Conservation (phyloP, 2,797 vertebrate species). For the Pangasius larnaudii region DNA sequence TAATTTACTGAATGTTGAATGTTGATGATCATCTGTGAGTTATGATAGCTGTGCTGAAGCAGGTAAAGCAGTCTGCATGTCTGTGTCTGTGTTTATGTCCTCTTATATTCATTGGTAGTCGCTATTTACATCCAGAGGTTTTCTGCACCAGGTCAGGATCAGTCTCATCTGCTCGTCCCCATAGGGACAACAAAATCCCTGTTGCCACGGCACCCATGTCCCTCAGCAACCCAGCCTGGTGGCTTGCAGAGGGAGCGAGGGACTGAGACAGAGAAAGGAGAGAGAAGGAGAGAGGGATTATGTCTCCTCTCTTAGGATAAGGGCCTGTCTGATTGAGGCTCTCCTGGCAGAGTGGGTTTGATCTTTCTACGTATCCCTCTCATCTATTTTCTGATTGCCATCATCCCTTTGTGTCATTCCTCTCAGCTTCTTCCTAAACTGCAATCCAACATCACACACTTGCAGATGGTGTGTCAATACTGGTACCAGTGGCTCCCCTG, state of each 20-base stretch:
- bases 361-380: constrained; percentile 62
- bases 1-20: constrained; percentile 56
- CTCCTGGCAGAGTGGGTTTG: constrained; percentile 73
- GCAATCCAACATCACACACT: constrained; percentile 86
- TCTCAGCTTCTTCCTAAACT: constrained; percentile 65
- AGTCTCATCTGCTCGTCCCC: constrained; percentile 71
- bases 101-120: constrained; percentile 53
- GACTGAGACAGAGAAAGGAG: constrained; percentile 26
- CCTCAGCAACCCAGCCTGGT: constrained; percentile 60
- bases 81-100: constrained; percentile 21
- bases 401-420: constrained; percentile 55
- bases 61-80: constrained; percentile 36
- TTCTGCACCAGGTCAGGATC: constrained; percentile 71
- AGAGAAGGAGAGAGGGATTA: constrained; percentile 66
- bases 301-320: constrained; percentile 70
- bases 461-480: constrained; percentile 86
- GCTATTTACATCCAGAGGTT: constrained; percentile 65
- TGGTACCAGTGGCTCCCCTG: constrained; percentile 79
- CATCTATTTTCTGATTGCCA: constrained; percentile 72
- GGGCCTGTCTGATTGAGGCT: constrained; percentile 71
- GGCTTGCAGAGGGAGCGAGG: constrained; percentile 28
- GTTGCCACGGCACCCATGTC: constrained; percentile 72
- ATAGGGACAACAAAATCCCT: constrained; percentile 70
- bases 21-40: constrained; percentile 56
- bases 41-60: constrained; percentile 37